Evolutionary conservation across 1,140 invertebrate species (phyloP), one percentile per base, ranked within the genome.

Genomic region (Amyelois transitella): DNA sequence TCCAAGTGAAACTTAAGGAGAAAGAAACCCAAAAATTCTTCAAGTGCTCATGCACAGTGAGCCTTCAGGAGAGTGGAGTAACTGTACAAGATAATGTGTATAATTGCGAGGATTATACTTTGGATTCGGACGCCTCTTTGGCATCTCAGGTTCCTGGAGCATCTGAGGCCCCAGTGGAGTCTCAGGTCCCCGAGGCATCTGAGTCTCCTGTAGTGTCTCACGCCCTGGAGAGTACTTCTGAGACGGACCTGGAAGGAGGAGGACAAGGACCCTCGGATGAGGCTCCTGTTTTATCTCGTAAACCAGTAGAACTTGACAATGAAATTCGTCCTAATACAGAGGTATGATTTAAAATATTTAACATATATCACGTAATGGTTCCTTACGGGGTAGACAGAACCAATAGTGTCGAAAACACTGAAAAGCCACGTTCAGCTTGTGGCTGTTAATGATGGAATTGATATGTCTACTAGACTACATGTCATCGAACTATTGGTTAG

Each of bases 271-370:
- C 22, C 4, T 24, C 22, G 17, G 25, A 28, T 28, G 25, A 5
- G 25, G 12, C 43, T 5, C 47, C 43, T 28, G 62, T 53, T 12
- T 12, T n/a, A n/a, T n/a, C 5, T 14, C 63, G 72, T 52, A 55
- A 59, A 57, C 77, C 77, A 14, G 64, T 86, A 7, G 64, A 81
- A 53, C 64, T 84, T 8, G 77, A 83, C 52, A 86, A 83, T 77
- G 83, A 86, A 72, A 75, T 80, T 4, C 67, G 82, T 47, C 51
- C 63, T 2, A 67, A 78, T 45, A 69, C 71, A 56, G 69, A 63
- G 48, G 82, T 86, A 54, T 70, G 75, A n/a, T n/a, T 66, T 58
- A 14, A 24, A 21, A 14, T 22, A 49, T 20, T 6, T n/a, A 22
- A 10, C 5, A 5, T 14, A 8, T 19, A 48, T n/a, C 22, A 21